Percentiles rank a stretch among this genome's conserved stretches.
Evolutionary conservation across 2,888 invertebrate species (phyloP).

Genomic region (Macroteleia sp.): DNA sequence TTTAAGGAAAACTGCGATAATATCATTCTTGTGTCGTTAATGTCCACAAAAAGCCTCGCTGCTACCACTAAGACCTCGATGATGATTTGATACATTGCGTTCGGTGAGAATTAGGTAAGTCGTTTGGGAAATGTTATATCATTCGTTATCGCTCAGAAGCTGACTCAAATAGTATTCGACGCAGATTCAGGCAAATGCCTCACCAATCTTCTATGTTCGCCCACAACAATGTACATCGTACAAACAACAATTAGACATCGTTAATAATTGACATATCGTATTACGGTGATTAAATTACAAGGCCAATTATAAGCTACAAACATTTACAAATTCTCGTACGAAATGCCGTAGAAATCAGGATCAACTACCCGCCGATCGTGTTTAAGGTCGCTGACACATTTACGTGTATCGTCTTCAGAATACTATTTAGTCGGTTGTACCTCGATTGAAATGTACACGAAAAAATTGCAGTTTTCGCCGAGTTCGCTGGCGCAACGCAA

Average conservation of each 20-base stretch:
- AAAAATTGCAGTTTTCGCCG: not conserved
- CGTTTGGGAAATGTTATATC: slow-evolving; percentile 64
- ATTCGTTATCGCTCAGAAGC: slow-evolving; percentile 25
- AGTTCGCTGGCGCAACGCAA: slow-evolving; percentile 2
- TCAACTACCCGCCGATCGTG: slow-evolving; percentile 37
- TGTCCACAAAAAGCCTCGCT: slow-evolving; percentile 52
- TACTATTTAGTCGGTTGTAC: slow-evolving; percentile 48
- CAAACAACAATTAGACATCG: slow-evolving; percentile 53
- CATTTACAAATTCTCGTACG: slow-evolving; percentile 56
- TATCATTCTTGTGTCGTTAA: slow-evolving; percentile 26
- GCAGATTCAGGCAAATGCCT: slow-evolving; percentile 44
- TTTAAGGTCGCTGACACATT: slow-evolving; percentile 47
- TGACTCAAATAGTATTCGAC: slow-evolving; percentile 59
- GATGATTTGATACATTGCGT: slow-evolving; percentile 71
- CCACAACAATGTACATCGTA: slow-evolving; percentile 52
- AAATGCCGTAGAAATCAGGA: slow-evolving; percentile 52
- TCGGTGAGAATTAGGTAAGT: slow-evolving; percentile 71
- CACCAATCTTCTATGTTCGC: slow-evolving; percentile 14
- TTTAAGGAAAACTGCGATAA: slow-evolving; percentile 13
- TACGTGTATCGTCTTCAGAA: slow-evolving; percentile 30
- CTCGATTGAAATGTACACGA: not conserved
- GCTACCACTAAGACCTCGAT: slow-evolving; percentile 65
- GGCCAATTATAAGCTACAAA: slow-evolving; percentile 62
- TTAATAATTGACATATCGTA: slow-evolving; percentile 63
- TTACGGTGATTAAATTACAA: slow-evolving; percentile 53